Evolutionary conservation across 2,888 invertebrate species (phyloP).

Genomic region (Drosophila bunnanda): DNA sequence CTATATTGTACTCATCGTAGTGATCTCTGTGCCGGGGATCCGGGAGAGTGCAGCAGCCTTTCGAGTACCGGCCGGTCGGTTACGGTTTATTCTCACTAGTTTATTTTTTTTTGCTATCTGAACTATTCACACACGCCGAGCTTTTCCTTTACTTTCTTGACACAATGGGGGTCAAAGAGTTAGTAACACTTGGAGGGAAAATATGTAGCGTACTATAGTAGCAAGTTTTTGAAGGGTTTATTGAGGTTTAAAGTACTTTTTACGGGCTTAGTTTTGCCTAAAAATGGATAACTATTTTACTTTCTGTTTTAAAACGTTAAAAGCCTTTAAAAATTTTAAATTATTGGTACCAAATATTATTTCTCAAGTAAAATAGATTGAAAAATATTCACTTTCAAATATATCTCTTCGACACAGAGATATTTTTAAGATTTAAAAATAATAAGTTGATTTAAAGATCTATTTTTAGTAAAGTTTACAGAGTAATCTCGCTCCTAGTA

Average conservation of each 20-base stretch:
- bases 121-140: slow-evolving; percentile 7
- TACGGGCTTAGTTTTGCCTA: background rate
- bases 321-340: too few species aligned
- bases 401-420: background rate
- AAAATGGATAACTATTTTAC: too few species aligned
- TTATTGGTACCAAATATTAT: too few species aligned
- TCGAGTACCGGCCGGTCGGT: slow-evolving; percentile 20
- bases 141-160: slow-evolving; percentile 1
- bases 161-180: background rate
- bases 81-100: slow-evolving; percentile 20
- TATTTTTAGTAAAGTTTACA: background rate
- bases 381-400: background rate
- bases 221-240: background rate
- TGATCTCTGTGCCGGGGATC: slow-evolving; percentile 2
- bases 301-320: too few species aligned
- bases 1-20: slow-evolving; percentile 6
- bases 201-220: background rate
- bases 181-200: background rate
- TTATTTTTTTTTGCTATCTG: slow-evolving; percentile 16
- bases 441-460: background rate
- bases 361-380: too few species aligned
- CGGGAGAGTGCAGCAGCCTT: slow-evolving; percentile 5
- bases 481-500: background rate
- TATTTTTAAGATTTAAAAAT: background rate
- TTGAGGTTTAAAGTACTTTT: background rate